These are phyloP conservation scores for Paramormyrops kingsleyae DNA, from an alignment of 2,113 vertebrate species.

Conservation along the genomic window DNA sequence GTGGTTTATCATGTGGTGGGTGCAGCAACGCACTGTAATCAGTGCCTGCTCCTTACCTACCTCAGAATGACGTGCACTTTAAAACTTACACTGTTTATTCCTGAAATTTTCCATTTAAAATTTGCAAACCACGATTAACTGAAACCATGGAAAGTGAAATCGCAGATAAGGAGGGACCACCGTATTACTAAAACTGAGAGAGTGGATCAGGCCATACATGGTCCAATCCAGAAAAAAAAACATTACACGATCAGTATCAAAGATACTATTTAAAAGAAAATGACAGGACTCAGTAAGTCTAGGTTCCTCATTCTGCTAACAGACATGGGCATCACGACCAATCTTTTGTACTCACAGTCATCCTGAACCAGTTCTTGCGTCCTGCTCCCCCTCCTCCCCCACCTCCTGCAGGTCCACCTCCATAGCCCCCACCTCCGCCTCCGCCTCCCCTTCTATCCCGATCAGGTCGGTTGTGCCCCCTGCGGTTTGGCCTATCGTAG, in stretches of 20 bases:
- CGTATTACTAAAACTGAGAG: background rate
- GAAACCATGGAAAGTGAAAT: background rate
- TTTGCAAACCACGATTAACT: background rate
- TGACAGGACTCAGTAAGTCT: background rate
- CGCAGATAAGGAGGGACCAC: background rate
- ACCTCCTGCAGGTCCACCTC: slow-evolving; percentile 41
- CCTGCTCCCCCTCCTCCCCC: slow-evolving; percentile 35
- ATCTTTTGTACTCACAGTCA: slow-evolving; percentile 63
- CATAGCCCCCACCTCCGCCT: slow-evolving; percentile 34
- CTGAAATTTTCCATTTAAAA: background rate
- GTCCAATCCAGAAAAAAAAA: background rate
- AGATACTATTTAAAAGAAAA: background rate
- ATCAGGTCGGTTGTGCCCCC: slow-evolving; percentile 57
- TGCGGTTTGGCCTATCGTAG: slow-evolving; percentile 57
- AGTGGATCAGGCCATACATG: background rate
- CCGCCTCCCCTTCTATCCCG: slow-evolving; percentile 51
- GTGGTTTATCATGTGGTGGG: too few relatives aligned
- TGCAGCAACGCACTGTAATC: too few relatives aligned
- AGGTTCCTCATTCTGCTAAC: background rate
- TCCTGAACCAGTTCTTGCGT: slow-evolving; percentile 68
- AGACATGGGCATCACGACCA: background rate
- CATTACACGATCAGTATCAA: background rate
- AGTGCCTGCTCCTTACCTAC: too few relatives aligned
- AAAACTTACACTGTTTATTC: background rate
- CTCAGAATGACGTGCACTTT: background rate